Percentiles rank a stretch among this genome's conserved stretches.
phyloP scores from a whole-genome alignment of 2,113 vertebrate genomes.

The Boleophthalmus pectinirostris region DNA sequence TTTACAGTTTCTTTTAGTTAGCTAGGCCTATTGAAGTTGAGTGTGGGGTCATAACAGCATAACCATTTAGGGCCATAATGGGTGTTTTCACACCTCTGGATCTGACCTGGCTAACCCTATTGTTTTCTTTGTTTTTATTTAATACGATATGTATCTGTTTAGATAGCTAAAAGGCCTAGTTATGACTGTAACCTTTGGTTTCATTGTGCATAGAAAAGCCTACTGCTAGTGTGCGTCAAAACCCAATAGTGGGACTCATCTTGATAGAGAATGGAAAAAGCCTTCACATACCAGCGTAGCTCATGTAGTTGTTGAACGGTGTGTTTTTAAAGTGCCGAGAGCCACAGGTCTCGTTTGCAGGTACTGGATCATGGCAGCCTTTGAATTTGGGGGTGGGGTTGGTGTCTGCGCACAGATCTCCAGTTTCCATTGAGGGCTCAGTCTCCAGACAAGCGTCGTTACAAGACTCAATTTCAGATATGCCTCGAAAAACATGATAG shows the following conservation, averaged over 20 bases:
- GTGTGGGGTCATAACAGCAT: too few species aligned
- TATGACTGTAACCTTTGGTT: background rate
- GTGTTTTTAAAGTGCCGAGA: slow-evolving; percentile 88
- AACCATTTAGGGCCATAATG: too few species aligned
- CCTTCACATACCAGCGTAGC: slow-evolving; percentile 87
- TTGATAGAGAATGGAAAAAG: background rate
- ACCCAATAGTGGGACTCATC: background rate
- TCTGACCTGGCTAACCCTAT: too few species aligned
- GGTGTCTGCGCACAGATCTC: slow-evolving; percentile 94
- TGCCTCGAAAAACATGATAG: slow-evolving; percentile 95
- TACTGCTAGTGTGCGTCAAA: background rate
- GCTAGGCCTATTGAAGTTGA: too few species aligned
- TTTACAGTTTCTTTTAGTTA: too few species aligned
- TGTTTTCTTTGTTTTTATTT: too few species aligned
- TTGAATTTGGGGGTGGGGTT: slow-evolving; percentile 96
- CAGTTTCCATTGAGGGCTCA: slow-evolving; percentile 93
- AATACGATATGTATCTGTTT: too few species aligned
- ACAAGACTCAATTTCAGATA: slow-evolving; percentile 96
- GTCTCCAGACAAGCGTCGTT: slow-evolving; percentile 96
- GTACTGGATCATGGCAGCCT: slow-evolving; percentile 88
- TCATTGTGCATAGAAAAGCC: background rate
- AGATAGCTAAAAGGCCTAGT: too few species aligned
- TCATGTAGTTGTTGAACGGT: slow-evolving; percentile 98
- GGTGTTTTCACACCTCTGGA: too few species aligned
- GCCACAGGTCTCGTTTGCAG: slow-evolving; percentile 93